phyloP scores from a whole-genome alignment of 2,797 vertebrate genomes.

The Sebastes variabilis region DNA sequence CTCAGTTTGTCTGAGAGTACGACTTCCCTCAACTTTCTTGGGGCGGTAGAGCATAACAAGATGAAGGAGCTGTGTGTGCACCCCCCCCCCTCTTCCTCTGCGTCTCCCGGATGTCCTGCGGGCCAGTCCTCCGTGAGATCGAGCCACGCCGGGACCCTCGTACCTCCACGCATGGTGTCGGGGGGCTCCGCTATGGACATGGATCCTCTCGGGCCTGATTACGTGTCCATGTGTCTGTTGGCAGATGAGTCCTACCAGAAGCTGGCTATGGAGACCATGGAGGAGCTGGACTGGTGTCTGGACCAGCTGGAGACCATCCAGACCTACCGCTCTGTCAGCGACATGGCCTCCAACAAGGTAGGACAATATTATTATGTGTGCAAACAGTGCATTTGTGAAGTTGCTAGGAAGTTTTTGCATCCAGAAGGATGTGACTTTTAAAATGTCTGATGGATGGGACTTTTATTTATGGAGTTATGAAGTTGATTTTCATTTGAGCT shows the following conservation, averaged over 20 bases:
- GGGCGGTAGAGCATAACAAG: slow-evolving; percentile 61
- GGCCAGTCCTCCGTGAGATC: slow-evolving; percentile 57
- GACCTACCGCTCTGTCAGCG: slow-evolving; percentile 97
- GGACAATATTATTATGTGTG: slow-evolving; percentile 37
- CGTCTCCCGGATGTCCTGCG: slow-evolving; percentile 58
- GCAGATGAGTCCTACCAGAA: slow-evolving; percentile 98
- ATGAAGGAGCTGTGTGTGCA: slow-evolving; percentile 89
- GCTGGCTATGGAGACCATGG: slow-evolving; percentile 96
- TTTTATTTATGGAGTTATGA: not conserved
- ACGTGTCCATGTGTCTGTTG: slow-evolving; percentile 92
- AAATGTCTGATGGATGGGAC: not conserved
- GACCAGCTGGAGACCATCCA: slow-evolving; percentile 98
- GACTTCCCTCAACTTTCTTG: slow-evolving; percentile 61
- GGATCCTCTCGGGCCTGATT: slow-evolving; percentile 86
- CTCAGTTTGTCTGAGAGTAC: slow-evolving; percentile 59
- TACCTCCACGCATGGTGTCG: slow-evolving; percentile 47
- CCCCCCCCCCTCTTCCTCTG: slow-evolving; percentile 73
- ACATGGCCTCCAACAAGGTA: slow-evolving; percentile 99
- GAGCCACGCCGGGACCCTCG: slow-evolving; percentile 60
- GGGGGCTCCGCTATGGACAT: slow-evolving; percentile 63
- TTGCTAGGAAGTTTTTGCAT: not conserved
- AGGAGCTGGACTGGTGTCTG: slow-evolving; percentile 98
- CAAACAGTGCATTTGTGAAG: not conserved
- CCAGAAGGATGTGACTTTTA: not conserved
- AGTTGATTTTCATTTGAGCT: not conserved